Conservation (phyloP, 2,888 invertebrate genomes). For the Isoperla grammatica region DNA sequence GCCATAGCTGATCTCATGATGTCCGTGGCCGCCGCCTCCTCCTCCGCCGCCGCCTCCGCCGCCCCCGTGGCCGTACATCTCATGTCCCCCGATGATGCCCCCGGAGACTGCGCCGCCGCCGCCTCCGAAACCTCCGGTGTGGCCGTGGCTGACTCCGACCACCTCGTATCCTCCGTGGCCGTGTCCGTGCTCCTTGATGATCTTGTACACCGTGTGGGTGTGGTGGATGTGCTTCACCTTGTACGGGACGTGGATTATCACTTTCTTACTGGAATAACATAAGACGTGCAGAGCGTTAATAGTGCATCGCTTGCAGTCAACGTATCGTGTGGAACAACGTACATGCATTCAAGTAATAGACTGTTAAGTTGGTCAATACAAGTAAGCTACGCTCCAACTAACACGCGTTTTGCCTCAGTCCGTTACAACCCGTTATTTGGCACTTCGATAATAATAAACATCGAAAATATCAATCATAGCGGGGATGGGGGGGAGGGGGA, state of each 20-base stretch:
- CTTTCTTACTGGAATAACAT: conserved; percentile 27
- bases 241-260: conserved; percentile 72
- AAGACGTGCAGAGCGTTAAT: neutral
- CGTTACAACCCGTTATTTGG: no score
- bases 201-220: conserved; percentile 71
- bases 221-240: conserved; percentile 72
- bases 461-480: no score
- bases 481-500: no score
- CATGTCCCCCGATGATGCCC: conserved; percentile 20
- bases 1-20: no score
- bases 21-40: conserved; percentile 30
- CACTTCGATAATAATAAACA: no score
- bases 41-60: conserved; percentile 29
- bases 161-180: conserved; percentile 44
- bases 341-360: no score
- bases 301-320: neutral
- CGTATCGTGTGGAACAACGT: no score
- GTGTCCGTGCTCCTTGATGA: conserved; percentile 52
- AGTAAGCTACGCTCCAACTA: no score
- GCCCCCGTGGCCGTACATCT: conserved; percentile 23
- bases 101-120: conserved; percentile 48
- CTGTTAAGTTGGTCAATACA: no score
- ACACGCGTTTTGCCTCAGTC: no score
- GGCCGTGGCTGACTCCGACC: conserved; percentile 39
- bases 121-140: conserved; percentile 60